Evolutionary conservation across 1,140 invertebrate genomes (phyloP).

Genomic region (Magallana ariakensis): DNA sequence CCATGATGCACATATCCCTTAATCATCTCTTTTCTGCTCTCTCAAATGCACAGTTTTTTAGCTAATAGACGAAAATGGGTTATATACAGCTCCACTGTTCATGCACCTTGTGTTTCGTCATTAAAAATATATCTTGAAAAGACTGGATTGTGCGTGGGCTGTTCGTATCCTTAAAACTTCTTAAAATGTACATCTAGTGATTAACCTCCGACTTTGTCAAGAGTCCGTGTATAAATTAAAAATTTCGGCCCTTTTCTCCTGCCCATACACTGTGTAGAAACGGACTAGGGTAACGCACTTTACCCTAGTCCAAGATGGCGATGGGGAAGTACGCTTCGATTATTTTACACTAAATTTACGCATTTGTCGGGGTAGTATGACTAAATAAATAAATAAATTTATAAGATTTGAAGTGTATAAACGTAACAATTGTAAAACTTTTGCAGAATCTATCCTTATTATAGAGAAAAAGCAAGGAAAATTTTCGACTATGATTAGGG

Average conservation of each 20-base stretch:
- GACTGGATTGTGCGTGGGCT: conserved; percentile 51
- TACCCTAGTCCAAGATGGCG: too few species aligned
- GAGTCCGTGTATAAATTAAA: conserved; percentile 50
- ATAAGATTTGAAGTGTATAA: too few species aligned
- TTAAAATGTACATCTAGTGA: conserved; percentile 45
- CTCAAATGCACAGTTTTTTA: conserved; percentile 52
- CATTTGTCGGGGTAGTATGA: too few species aligned
- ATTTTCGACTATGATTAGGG: too few species aligned
- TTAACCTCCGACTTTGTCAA: conserved; percentile 27
- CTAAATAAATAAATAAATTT: too few species aligned
- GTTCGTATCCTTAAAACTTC: conserved; percentile 44
- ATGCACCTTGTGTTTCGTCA: conserved; percentile 41
- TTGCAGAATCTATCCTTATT: too few species aligned
- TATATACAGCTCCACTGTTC: conserved; percentile 52
- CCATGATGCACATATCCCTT: too few species aligned
- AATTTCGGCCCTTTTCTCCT: conserved; percentile 50
- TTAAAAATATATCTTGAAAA: conserved; percentile 54
- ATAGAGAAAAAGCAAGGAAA: too few species aligned
- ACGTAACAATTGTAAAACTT: too few species aligned
- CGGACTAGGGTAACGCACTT: too few species aligned
- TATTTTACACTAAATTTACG: too few species aligned
- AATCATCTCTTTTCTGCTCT: conserved; percentile 49
- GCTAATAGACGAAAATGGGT: conserved; percentile 44
- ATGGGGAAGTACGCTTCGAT: too few species aligned
- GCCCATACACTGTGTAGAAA: conserved; percentile 57